Percentiles rank a stretch among this genome's conserved stretches.
Evolutionary conservation across 2,113 vertebrate genomes (phyloP).

Genomic region (Natator depressus): DNA sequence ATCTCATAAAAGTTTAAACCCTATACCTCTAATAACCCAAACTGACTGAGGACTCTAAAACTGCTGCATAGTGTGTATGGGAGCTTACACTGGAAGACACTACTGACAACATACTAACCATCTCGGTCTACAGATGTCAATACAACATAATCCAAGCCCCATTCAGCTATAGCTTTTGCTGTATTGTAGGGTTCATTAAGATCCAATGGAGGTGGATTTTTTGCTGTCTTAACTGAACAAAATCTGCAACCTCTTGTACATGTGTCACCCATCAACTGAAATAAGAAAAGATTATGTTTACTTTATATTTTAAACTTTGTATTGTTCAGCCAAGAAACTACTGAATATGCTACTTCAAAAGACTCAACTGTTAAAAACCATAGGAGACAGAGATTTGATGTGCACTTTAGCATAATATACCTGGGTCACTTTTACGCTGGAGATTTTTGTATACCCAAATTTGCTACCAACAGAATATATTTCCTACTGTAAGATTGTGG

Average conservation of each 20-base stretch:
- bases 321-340: background rate
- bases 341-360: background rate
- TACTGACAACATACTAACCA: slow-evolving; percentile 76
- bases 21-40: rapidly evolving
- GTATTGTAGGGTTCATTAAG: slow-evolving; percentile 91
- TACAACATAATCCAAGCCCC: slow-evolving; percentile 99
- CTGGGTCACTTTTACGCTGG: rapidly evolving
- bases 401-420: background rate
- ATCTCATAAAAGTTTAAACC: rapidly evolving
- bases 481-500: background rate
- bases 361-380: background rate
- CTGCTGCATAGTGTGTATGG: rapidly evolving
- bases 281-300: background rate
- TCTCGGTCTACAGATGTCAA: slow-evolving; percentile 97
- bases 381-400: background rate
- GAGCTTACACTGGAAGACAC: rapidly evolving
- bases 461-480: background rate
- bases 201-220: slow-evolving; percentile 87
- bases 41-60: rapidly evolving
- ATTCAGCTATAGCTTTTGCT: slow-evolving; percentile 90
- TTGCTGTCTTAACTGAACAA: slow-evolving; percentile 95
- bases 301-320: background rate
- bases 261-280: slow-evolving; percentile 96
- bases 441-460: background rate
- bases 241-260: slow-evolving; percentile 98